These are phyloP conservation scores for Pavo muticus DNA, from an alignment of 2,113 vertebrate species.

Conservation along the genomic window DNA sequence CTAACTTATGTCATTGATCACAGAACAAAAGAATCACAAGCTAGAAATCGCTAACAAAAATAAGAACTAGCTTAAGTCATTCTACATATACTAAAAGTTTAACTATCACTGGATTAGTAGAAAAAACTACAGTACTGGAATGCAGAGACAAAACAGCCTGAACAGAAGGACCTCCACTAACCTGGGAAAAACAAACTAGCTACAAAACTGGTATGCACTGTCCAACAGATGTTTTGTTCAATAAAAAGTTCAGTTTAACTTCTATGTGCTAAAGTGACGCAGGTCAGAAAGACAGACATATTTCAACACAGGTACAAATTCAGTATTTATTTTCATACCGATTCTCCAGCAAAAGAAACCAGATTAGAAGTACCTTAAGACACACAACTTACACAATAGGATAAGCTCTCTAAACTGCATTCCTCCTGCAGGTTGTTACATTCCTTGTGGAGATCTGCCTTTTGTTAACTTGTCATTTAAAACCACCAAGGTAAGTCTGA, in stretches of 20 bases:
- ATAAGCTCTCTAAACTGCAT: not conserved
- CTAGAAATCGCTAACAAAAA: not conserved
- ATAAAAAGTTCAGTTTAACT: not conserved
- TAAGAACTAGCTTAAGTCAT: not conserved
- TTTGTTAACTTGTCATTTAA: not conserved
- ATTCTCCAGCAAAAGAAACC: not conserved
- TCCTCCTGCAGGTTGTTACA: not conserved
- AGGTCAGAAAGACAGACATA: not conserved
- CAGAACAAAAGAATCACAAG: not conserved
- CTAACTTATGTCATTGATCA: not conserved
- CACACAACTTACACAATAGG: fast-evolving
- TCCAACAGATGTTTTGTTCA: not conserved
- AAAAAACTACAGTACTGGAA: not conserved
- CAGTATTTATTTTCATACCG: not conserved
- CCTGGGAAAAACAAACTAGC: not conserved
- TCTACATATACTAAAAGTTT: not conserved
- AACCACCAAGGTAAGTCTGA: not conserved
- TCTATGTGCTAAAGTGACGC: not conserved
- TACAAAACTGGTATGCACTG: not conserved
- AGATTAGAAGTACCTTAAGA: not conserved
- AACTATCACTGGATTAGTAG: not conserved
- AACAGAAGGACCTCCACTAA: not conserved
- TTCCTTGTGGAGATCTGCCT: not conserved
- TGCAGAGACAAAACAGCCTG: not conserved
- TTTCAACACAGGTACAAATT: not conserved